Evolutionary conservation across 2,113 vertebrate species (phyloP), one percentile per base, ranked within the genome.

Genomic region (Myrmophylax atrothorax): DNA sequence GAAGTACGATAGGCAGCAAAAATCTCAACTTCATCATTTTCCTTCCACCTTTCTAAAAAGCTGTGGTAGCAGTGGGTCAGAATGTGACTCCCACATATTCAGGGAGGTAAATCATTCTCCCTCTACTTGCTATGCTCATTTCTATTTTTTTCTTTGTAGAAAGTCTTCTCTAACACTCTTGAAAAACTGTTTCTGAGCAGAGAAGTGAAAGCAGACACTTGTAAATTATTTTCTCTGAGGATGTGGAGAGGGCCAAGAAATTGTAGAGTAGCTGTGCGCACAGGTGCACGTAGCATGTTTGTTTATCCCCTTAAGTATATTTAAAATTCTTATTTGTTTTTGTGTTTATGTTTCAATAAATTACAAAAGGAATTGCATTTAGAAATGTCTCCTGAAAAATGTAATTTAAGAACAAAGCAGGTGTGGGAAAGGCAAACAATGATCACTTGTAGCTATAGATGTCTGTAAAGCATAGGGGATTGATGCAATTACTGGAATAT

Each of bases 81-180:
- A 89, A 89, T 35, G 33, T 73, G 72, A 66, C n/a, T 66, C 14
- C 6, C n/a, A 40, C 12, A 22, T 56, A 82, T 60, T 64, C 67
- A 79, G 19, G 58, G 82, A 85, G 44, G 50, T 68, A 91, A 87
- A 75, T 75, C 0, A 2, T 83, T 88, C 35, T 68, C 23, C n/a
- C 37, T 44, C 3, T 62, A 14, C 55, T 83, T 73, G 7, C 37
- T 68, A n/a, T 0, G 0, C 12, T 80, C 2, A 49, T 88, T 73
- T 91, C 49, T 93, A 12, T 28, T n/a, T 47, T 29, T 84, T 44
- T 86, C 58, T 35, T 23, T 37, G 10, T 22, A 31, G 42, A 46
- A 93, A 44, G 19, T 56, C 56, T 87, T 38, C 35, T 69, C 62
- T 82, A 79, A 37, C 53, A 60, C 37, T 83, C 79, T 60, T 66